Percentiles rank a stretch among this genome's conserved stretches.
These are phyloP conservation scores for Gouania willdenowi DNA, from an alignment of 2,797 vertebrate species.

Conservation along the genomic window DNA sequence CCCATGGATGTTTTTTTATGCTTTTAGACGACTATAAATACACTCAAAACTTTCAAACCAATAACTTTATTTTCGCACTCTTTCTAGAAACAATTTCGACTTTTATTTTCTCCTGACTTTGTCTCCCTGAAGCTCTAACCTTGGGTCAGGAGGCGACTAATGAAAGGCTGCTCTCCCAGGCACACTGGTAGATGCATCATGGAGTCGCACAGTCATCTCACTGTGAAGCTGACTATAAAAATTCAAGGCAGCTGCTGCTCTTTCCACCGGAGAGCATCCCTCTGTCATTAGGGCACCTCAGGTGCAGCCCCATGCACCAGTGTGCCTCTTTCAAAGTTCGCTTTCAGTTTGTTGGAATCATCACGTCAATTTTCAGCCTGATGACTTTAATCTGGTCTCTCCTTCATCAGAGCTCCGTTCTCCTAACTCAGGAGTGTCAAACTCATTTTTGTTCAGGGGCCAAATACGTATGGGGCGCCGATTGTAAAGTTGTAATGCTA, in stretches of 20 bases:
- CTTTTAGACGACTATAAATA: conserved; percentile 55
- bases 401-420: conserved; percentile 12
- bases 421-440: background rate
- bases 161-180: conserved; percentile 61
- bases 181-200: conserved; percentile 56
- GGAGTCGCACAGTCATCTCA: conserved; percentile 46
- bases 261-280: conserved; percentile 43
- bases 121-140: conserved; percentile 35
- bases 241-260: conserved; percentile 54
- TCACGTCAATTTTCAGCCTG: conserved; percentile 58
- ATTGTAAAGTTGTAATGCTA: too few species aligned
- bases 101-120: conserved; percentile 51
- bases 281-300: conserved; percentile 42
- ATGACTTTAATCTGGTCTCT: background rate
- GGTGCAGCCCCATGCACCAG: conserved; percentile 27
- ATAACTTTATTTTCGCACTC: conserved; percentile 44
- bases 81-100: conserved; percentile 56
- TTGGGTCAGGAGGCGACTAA: conserved; percentile 48
- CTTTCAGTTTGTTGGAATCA: conserved; percentile 48
- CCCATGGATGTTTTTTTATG: conserved; percentile 37
- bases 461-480: too few species aligned
- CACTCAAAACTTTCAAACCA: conserved; percentile 39
- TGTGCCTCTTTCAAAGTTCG: conserved; percentile 18
- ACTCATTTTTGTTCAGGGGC: conserved; percentile 29
- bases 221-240: conserved; percentile 53